These are phyloP conservation scores for Stegodyphus dumicola DNA, from an alignment of 1,140 invertebrate species.

Conservation along the genomic window DNA sequence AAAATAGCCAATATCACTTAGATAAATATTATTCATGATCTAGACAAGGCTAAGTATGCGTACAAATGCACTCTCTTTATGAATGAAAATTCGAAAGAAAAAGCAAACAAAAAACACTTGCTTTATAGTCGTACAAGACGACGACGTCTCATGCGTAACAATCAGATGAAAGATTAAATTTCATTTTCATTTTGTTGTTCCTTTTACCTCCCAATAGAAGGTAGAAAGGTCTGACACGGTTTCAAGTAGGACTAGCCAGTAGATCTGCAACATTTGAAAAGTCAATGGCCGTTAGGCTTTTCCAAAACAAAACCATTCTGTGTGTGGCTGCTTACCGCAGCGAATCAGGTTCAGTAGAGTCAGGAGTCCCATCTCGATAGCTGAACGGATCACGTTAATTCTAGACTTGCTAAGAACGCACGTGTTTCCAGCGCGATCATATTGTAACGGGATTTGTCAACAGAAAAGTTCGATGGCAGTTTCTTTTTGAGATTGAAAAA, in stretches of 20 bases:
- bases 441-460: too few species aligned
- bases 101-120: background rate
- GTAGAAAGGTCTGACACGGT: conserved; percentile 15
- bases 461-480: too few species aligned
- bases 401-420: background rate
- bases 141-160: background rate
- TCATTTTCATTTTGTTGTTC: conserved; percentile 8
- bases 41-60: background rate
- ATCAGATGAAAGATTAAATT: conserved; percentile 20
- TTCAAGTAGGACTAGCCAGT: conserved; percentile 12
- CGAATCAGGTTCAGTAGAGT: background rate
- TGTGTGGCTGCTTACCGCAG: background rate
- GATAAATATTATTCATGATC: too few species aligned
- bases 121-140: conserved; percentile 3
- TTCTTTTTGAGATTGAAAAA: too few species aligned
- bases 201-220: background rate
- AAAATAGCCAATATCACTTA: too few species aligned
- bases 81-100: background rate
- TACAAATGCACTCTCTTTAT: background rate
- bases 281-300: conserved; percentile 11
- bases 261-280: background rate
- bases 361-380: too few species aligned
- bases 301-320: background rate
- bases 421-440: background rate
- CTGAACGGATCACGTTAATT: background rate